A percentile compares a stretch with the other conserved stretches of the same genome.
phyloP scores from a whole-genome alignment of 2,797 vertebrate genomes.

The Selene dorsalis region DNA sequence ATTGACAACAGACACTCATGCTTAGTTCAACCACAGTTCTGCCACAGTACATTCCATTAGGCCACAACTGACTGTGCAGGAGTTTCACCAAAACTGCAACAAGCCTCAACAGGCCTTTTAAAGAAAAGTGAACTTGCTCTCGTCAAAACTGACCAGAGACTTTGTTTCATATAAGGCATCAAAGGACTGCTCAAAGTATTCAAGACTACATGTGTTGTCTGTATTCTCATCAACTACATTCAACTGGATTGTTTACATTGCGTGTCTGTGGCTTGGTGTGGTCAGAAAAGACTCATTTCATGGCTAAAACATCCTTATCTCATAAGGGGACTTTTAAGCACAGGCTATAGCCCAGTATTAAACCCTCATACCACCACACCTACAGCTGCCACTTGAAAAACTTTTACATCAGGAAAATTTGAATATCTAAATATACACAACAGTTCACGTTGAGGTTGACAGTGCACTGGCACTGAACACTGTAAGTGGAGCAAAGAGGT shows the following conservation, averaged over 20 bases:
- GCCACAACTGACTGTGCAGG: neutral
- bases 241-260: neutral
- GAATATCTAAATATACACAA: constrained; percentile 3
- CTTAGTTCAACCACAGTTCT: neutral
- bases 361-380: neutral
- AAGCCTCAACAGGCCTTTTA: neutral
- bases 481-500: neutral
- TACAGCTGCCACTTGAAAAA: neutral
- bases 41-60: neutral
- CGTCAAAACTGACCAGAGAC: neutral
- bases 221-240: neutral
- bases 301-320: neutral
- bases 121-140: neutral
- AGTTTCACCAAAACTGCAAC: neutral
- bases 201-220: neutral
- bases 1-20: neutral
- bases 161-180: neutral
- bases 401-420: neutral
- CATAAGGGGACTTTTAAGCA: neutral
- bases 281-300: neutral
- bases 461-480: neutral
- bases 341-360: neutral
- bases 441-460: neutral
- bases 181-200: no score
- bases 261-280: neutral